These are phyloP conservation scores for Drosophila multiciliata DNA, from an alignment of 2,888 invertebrate genomes.

Conservation along the genomic window DNA sequence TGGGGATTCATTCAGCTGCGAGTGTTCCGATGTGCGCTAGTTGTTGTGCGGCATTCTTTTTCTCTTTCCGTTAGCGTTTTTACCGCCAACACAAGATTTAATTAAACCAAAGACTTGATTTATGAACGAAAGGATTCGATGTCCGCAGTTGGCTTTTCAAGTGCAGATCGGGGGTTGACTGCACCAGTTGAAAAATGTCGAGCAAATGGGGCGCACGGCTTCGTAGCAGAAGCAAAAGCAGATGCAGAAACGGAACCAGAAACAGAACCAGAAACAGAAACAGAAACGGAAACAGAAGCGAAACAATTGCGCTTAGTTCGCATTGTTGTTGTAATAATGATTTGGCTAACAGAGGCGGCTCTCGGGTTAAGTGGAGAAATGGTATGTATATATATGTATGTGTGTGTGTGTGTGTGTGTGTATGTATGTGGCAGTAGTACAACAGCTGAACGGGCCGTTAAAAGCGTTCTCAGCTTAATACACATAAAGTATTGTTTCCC, in stretches of 20 bases:
- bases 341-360: conserved; percentile 53
- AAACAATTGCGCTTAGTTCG: conserved; percentile 46
- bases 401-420: background rate
- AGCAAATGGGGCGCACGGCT: conserved; percentile 68
- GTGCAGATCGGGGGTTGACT: conserved; percentile 44
- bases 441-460: conserved; percentile 75
- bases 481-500: conserved; percentile 72
- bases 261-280: conserved; percentile 1
- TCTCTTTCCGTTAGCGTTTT: conserved; percentile 66
- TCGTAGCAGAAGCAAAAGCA: conserved; percentile 17
- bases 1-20: rapidly evolving
- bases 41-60: conserved; percentile 26
- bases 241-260: conserved; percentile 5
- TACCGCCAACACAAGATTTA: conserved; percentile 86
- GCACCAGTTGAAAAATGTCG: conserved; percentile 70
- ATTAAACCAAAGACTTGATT: conserved; percentile 86
- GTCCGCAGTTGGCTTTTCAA: conserved; percentile 58
- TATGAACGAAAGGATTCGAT: conserved; percentile 83
- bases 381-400: background rate
- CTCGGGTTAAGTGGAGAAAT: background rate
- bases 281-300: conserved; percentile 18
- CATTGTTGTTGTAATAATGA: conserved; percentile 73
- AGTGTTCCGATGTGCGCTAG: conserved; percentile 1
- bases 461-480: conserved; percentile 65
- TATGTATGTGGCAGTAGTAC: conserved; percentile 22